Percentiles rank a stretch among this genome's conserved stretches.
phyloP scores from a whole-genome alignment of 2,113 vertebrate genomes.

The Aphyosemion australe region DNA sequence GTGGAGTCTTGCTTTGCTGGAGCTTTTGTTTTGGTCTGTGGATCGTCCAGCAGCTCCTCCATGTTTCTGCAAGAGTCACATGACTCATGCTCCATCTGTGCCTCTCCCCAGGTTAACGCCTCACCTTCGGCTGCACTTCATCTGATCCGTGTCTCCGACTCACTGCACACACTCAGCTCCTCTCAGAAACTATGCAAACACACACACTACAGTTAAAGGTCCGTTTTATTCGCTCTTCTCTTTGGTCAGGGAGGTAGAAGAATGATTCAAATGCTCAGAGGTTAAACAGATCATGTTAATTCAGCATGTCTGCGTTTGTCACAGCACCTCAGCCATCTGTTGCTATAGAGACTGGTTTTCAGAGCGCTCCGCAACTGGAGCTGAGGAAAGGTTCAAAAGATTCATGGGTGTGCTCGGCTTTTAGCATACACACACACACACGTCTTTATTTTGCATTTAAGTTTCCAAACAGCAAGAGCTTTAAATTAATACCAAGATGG shows the following conservation, averaged over 20 bases:
- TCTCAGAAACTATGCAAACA: conserved; percentile 56
- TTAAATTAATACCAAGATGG: conserved; percentile 37
- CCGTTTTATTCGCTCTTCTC: conserved; percentile 17
- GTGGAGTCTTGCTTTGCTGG: no score
- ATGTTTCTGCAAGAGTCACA: conserved; percentile 54
- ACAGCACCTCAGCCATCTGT: conserved; percentile 60
- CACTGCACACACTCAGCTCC: conserved; percentile 24
- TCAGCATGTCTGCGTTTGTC: conserved; percentile 36
- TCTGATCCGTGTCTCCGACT: conserved; percentile 9
- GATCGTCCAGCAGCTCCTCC: conserved; percentile 22
- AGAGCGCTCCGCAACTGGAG: conserved; percentile 52
- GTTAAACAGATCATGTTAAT: conserved; percentile 51
- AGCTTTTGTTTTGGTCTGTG: no score
- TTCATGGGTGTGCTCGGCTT: conserved; percentile 53
- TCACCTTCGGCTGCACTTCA: conserved; percentile 46
- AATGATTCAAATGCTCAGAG: conserved; percentile 37
- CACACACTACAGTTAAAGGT: neutral
- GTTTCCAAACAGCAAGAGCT: conserved; percentile 17
- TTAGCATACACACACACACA: neutral
- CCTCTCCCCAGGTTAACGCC: conserved; percentile 62
- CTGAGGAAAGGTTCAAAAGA: conserved; percentile 46
- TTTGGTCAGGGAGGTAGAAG: conserved; percentile 31
- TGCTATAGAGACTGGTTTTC: conserved; percentile 69
- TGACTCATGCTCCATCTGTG: conserved; percentile 75
- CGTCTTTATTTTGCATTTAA: conserved; percentile 43